Evolutionary conservation across 1,140 invertebrate species (phyloP).

Genomic region (Cryptotermes secundus): DNA sequence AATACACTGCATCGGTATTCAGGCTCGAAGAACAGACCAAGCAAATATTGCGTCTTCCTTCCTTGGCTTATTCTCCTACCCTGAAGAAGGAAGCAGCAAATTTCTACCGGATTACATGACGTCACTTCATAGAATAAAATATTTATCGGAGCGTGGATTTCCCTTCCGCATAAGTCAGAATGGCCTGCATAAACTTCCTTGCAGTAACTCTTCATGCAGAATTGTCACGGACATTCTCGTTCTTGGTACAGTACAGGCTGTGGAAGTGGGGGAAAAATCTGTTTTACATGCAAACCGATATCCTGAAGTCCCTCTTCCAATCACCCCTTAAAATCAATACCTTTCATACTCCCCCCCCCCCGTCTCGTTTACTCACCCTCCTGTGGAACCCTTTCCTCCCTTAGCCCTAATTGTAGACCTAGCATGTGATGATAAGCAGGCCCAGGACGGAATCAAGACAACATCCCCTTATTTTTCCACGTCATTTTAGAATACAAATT

Average conservation of each 20-base stretch:
- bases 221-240: neutral
- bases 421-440: neutral
- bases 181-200: no score
- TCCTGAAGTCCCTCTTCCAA: neutral
- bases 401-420: neutral
- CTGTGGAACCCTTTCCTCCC: neutral
- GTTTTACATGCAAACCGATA: neutral
- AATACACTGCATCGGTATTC: no score
- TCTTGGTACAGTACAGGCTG: neutral
- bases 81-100: no score
- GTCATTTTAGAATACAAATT: neutral
- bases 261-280: neutral
- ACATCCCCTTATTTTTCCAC: neutral
- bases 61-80: no score
- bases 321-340: constrained; percentile 7
- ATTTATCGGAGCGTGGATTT: no score
- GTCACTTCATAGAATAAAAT: no score
- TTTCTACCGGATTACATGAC: no score
- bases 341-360: neutral
- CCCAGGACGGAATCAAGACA: neutral
- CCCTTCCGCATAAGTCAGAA: no score
- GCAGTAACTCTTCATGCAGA: no score
- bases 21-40: no score
- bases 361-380: neutral
- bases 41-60: no score